Conservation (phyloP, 2,113 vertebrate species). For the Lampris incognitus region DNA sequence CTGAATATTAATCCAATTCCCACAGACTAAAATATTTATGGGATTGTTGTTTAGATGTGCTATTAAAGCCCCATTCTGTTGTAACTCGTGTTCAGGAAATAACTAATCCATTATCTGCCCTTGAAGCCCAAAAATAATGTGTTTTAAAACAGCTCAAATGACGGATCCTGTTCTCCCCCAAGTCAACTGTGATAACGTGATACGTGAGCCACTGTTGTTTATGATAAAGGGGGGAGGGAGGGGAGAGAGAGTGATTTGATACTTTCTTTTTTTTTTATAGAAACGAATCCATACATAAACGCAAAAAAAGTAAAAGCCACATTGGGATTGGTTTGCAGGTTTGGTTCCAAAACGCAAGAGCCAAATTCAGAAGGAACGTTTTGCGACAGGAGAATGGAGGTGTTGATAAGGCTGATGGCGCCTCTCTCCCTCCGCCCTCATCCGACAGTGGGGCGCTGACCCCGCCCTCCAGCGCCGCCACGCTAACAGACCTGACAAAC, state of each 20-base stretch:
- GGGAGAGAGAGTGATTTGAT: conserved; percentile 58
- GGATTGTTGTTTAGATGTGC: conserved; percentile 48
- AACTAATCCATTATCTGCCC: conserved; percentile 62
- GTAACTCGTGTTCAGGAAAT: conserved; percentile 52
- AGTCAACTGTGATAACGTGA: conserved; percentile 64
- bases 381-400: conserved; percentile 99
- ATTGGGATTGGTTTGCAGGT: conserved; percentile 99
- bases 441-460: conserved; percentile 97
- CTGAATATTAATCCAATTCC: conserved; percentile 40
- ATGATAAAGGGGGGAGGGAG: background rate
- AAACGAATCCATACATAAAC: conserved; percentile 64
- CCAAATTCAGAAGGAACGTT: conserved; percentile 99
- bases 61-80: conserved; percentile 50
- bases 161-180: too few species aligned
- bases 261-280: conserved; percentile 62
- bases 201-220: conserved; percentile 65
- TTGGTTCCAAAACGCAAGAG: conserved; percentile 99
- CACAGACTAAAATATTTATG: conserved; percentile 16
- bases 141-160: conserved; percentile 15
- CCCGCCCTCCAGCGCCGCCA: conserved; percentile 98
- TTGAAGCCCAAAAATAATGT: conserved; percentile 57
- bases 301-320: conserved; percentile 91
- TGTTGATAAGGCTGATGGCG: conserved; percentile 99
- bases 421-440: conserved; percentile 95
- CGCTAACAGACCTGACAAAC: conserved; percentile 99